Percentiles rank a stretch among this genome's conserved stretches.
Conservation (phyloP, 2,888 invertebrate genomes). For the Carterocephalus palaemon region DNA sequence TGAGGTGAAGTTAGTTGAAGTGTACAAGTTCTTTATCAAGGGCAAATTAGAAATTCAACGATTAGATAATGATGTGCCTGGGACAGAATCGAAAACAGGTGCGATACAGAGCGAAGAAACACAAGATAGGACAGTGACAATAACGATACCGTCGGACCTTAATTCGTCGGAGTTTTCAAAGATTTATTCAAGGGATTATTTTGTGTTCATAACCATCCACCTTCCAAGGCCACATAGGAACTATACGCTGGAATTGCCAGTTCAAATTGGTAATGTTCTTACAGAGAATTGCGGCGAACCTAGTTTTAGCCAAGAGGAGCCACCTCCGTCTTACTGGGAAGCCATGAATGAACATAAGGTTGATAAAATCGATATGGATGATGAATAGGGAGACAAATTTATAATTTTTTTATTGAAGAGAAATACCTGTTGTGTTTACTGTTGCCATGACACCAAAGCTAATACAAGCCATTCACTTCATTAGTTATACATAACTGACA, state of each 20-base stretch:
- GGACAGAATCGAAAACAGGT: background rate
- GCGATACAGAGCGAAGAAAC: conserved; percentile 1
- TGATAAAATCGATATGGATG: no score
- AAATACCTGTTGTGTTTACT: no score
- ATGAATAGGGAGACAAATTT: no score
- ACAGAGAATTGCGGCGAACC: no score
- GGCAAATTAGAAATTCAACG: no score
- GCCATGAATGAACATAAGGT: conserved; percentile 6
- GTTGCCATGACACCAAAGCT: no score
- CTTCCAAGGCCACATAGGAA: conserved; percentile 8
- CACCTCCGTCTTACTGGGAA: conserved; percentile 1
- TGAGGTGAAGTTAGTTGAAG: background rate
- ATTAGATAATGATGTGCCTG: conserved; percentile 1
- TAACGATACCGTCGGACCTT: conserved; percentile 3
- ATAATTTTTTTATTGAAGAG: no score
- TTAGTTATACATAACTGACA: no score
- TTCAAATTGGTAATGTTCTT: conserved; percentile 6
- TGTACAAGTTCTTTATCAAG: conserved; percentile 6
- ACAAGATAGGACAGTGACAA: conserved; percentile 4
- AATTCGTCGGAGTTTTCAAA: background rate
- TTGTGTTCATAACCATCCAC: background rate
- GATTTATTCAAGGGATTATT: conserved; percentile 4
- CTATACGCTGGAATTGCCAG: conserved; percentile 2
- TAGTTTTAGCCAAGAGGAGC: background rate
- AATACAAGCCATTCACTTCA: no score